phyloP scores from a whole-genome alignment of 2,888 invertebrate genomes.

The Rhagophthalmus giganteus region DNA sequence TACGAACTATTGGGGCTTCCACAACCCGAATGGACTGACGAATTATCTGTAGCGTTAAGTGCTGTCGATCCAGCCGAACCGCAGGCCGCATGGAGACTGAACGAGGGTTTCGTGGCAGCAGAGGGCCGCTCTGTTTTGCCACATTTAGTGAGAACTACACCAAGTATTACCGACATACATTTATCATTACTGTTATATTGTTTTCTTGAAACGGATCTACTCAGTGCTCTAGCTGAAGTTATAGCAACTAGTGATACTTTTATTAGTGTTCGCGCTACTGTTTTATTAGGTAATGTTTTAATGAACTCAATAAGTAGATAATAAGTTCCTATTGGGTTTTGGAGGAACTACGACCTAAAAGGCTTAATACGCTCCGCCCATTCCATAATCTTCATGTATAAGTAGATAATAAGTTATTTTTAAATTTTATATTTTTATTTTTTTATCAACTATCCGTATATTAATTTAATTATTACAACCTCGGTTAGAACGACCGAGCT shows the following conservation, averaged over 20 bases:
- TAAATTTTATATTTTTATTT: neutral
- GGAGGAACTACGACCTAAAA: no score
- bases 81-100: constrained; percentile 84
- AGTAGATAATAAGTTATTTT: neutral
- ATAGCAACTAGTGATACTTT: constrained; percentile 87
- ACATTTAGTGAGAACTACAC: constrained; percentile 80
- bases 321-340: no score
- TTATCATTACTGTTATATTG: constrained; percentile 84
- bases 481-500: no score
- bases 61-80: constrained; percentile 87
- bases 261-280: constrained; percentile 88
- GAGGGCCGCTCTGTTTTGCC: constrained; percentile 87
- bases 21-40: constrained; percentile 91
- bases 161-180: constrained; percentile 91
- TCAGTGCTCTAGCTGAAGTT: constrained; percentile 89
- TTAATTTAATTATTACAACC: no score
- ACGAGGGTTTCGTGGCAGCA: constrained; percentile 92
- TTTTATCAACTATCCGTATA: neutral
- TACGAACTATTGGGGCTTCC: constrained; percentile 88
- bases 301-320: neutral
- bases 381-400: neutral
- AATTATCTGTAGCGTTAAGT: constrained; percentile 83
- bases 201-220: constrained; percentile 82
- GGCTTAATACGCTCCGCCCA: no score
- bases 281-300: constrained; percentile 73